Evolutionary conservation across 2,113 vertebrate species (phyloP), one percentile per base, ranked within the genome.

Genomic region (Dromiciops gliroides): DNA sequence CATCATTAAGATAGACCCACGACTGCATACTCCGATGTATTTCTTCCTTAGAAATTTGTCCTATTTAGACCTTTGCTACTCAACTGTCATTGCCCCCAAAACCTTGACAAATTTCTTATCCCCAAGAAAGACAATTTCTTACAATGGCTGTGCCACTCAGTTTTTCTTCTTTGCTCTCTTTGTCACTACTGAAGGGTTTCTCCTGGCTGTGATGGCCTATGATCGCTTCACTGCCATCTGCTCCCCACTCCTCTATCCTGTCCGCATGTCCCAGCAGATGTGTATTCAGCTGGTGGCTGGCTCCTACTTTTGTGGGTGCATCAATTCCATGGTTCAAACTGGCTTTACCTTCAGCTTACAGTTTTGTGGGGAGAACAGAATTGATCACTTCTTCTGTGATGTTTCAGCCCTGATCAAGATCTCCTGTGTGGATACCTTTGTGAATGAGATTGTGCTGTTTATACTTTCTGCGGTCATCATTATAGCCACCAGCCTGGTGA

Each of bases 141-240:
- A 98, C 48, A 91, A 19, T 2, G 91, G 75, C 3, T 98, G 98
- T 90, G 97, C 96, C 0, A 24, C 92, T 6, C 98, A 98, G 0
- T 98, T 98, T 97, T 98, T 98, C 95, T 98, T 98, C 92, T 98
- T 98, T 95, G 98, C 97, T 31, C 95, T 98, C 25, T 98, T 98
- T 94, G 98, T 96, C 5, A 98, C 98, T 0, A 97, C 96, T 0
- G 98, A 98, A 95, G 50, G 96, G 0, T 98, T 98, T 37, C 97
- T 98, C 14, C 96, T 98, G 0, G 98, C 98, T 12, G 96, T 44
- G 0, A 98, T 98, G 98, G 98, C 98, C 5, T 98, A 96, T 0
- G 98, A 98, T 44, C 50, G 92, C 3, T 98, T 98, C 91, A 95
- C 48, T 0, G 98, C 98, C 50, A 48, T 98, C 96, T 98, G 98